These are phyloP conservation scores for Calameuta pallipes DNA, from an alignment of 2,888 invertebrate species.

Conservation along the genomic window DNA sequence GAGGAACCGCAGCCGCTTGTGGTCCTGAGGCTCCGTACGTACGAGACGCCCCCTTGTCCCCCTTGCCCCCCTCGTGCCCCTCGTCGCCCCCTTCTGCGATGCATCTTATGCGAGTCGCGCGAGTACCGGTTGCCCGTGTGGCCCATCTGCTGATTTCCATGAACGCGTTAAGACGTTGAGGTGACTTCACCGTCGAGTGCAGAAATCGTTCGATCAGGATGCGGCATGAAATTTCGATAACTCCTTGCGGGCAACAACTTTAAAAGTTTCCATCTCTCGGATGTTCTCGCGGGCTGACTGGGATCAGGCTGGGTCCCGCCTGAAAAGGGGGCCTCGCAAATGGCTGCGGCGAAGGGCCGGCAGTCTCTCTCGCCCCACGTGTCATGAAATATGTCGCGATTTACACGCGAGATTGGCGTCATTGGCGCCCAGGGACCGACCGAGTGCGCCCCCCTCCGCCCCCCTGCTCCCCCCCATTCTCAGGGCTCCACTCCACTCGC, in stretches of 20 bases:
- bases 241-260: constrained; percentile 13
- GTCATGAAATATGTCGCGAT: constrained; percentile 66
- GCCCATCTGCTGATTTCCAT: too few species aligned
- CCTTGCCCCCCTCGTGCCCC: too few species aligned
- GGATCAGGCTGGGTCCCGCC: background rate
- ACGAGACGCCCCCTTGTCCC: too few species aligned
- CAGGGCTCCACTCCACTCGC: constrained; percentile 1
- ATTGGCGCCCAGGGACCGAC: constrained; percentile 64
- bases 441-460: constrained; percentile 33
- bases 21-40: too few species aligned
- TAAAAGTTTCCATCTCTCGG: constrained; percentile 16
- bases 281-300: background rate
- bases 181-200: too few species aligned
- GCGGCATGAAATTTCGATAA: background rate
- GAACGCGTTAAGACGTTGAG: too few species aligned
- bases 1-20: too few species aligned
- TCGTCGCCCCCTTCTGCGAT: too few species aligned
- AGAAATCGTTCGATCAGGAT: background rate
- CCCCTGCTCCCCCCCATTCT: constrained; percentile 11
- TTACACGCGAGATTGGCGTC: constrained; percentile 65
- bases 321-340: background rate
- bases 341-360: background rate
- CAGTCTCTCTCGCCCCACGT: constrained; percentile 30
- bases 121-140: too few species aligned
- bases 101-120: too few species aligned